phyloP scores from a whole-genome alignment of 1,140 invertebrate genomes.

The Trachymyrmex septentrionalis region DNA sequence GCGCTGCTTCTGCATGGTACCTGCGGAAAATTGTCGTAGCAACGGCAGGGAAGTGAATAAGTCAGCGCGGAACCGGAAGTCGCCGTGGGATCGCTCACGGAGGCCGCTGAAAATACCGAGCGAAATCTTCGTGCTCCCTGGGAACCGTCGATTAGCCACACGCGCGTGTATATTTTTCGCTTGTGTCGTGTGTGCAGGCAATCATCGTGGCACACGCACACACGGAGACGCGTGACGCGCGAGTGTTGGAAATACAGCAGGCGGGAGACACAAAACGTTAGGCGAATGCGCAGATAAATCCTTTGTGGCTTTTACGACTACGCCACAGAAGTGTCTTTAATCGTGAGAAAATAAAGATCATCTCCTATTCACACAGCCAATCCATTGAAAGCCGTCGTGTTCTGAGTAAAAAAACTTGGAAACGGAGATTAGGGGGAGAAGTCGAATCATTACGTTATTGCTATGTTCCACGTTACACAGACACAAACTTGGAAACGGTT shows the following conservation, averaged over 20 bases:
- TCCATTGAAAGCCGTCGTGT: constrained; percentile 29
- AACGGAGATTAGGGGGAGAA: background rate
- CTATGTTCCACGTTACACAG: background rate
- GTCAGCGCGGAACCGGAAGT: constrained; percentile 69
- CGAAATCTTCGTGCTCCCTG: constrained; percentile 51
- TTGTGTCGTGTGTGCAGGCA: constrained; percentile 1
- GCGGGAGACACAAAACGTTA: constrained; percentile 14
- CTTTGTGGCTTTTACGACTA: background rate
- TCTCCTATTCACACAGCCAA: constrained; percentile 24
- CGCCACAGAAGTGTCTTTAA: background rate
- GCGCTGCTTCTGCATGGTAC: constrained; percentile 7
- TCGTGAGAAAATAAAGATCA: constrained; percentile 35
- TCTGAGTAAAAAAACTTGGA: background rate
- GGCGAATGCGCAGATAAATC: background rate
- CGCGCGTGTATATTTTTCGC: constrained; percentile 51
- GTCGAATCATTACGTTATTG: constrained; percentile 33
- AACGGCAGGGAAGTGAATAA: constrained; percentile 65
- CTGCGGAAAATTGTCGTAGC: constrained; percentile 67
- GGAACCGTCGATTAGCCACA: constrained; percentile 61
- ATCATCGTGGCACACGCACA: constrained; percentile 10
- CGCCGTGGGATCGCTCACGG: constrained; percentile 64
- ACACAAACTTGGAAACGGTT: background rate
- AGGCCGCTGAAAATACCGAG: constrained; percentile 66
- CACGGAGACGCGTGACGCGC: background rate
- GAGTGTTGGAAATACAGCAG: background rate